Conservation (phyloP, 2,113 vertebrate genomes). For the Pelvicachromis taeniatus region DNA sequence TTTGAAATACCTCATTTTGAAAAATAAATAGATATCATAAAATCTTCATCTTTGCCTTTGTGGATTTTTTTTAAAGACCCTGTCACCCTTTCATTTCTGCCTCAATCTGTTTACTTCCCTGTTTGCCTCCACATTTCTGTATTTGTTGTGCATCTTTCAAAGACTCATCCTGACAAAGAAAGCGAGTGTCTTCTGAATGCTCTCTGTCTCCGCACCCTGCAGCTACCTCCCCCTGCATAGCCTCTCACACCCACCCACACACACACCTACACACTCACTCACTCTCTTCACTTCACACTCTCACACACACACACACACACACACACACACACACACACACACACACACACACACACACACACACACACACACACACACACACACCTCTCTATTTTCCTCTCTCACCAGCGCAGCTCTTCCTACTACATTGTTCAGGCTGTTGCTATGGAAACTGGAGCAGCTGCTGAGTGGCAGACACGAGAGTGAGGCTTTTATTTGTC, state of each 20-base stretch:
- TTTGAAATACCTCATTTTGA: conserved; percentile 99
- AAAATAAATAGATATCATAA: conserved; percentile 96
- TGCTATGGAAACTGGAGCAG: conserved; percentile 88
- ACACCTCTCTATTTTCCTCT: conserved; percentile 52
- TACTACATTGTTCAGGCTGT: conserved; percentile 83
- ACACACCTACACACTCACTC: conserved; percentile 47
- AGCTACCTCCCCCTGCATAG: conserved; percentile 52
- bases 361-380: conserved; percentile 27
- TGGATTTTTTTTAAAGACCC: conserved; percentile 4
- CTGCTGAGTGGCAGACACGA: conserved; percentile 84
- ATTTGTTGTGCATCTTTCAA: conserved; percentile 38
- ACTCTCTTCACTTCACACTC: conserved; percentile 5
- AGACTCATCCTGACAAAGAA: conserved; percentile 62
- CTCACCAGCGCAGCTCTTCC: conserved; percentile 68
- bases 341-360: conserved; percentile 38
- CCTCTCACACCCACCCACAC: conserved; percentile 68
- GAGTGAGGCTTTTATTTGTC: conserved; percentile 72
- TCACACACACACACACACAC: conserved; percentile 25
- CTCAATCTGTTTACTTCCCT: background rate
- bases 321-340: conserved; percentile 64
- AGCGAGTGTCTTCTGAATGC: conserved; percentile 57
- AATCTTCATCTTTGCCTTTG: conserved; percentile 4
- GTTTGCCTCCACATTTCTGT: conserved; percentile 17
- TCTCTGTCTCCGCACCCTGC: conserved; percentile 61
- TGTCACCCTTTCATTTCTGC: background rate